Evolutionary conservation across 2,113 vertebrate genomes (phyloP).

Genomic region (Campylorhamphus procurvoides): DNA sequence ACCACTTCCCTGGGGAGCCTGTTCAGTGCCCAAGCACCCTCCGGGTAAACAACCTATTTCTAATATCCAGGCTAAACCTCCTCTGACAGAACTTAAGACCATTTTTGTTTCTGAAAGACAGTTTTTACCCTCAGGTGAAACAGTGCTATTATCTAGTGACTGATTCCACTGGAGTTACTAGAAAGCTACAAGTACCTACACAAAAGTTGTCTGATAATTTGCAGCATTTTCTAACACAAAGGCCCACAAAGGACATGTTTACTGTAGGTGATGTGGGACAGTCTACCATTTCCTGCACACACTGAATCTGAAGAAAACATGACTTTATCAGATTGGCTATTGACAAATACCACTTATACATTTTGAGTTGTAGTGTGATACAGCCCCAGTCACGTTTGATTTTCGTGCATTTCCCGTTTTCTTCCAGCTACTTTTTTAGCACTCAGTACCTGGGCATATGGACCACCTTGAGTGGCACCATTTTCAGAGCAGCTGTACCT

Average conservation of each 20-base stretch:
- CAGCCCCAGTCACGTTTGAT: not conserved
- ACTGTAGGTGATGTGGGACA: accelerated
- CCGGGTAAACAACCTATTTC: not conserved
- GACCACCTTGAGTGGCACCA: not conserved
- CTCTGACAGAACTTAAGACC: not conserved
- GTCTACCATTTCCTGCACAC: not conserved
- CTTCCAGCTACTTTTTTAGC: not conserved
- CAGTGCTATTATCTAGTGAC: not conserved
- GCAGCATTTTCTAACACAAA: not conserved
- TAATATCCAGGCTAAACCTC: not conserved
- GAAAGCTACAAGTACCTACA: not conserved
- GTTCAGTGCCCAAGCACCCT: not conserved
- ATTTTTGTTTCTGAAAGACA: not conserved
- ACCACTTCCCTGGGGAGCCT: not conserved
- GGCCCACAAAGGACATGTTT: not conserved
- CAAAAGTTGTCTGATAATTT: not conserved
- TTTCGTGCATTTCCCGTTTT: not conserved
- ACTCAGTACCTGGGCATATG: not conserved
- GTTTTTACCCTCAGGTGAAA: not conserved
- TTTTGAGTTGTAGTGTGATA: not conserved
- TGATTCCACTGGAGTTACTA: not conserved
- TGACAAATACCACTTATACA: not conserved
- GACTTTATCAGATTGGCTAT: not conserved
- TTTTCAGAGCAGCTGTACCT: not conserved
- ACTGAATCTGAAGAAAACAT: not conserved